Evolutionary conservation across 2,888 invertebrate genomes (phyloP).

Genomic region (Macrophya alboannulata): DNA sequence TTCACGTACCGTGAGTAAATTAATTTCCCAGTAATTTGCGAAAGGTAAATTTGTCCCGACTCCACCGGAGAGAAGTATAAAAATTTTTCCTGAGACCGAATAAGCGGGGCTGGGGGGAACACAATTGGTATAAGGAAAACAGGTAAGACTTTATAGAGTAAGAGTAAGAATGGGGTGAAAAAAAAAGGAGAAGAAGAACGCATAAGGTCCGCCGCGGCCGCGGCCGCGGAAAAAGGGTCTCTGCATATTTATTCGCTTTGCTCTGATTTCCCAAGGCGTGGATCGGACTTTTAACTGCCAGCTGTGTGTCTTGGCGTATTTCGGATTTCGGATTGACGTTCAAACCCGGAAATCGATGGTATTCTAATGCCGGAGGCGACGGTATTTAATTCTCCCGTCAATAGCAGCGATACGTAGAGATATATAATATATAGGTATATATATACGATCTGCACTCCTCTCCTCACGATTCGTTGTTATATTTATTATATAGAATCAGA

Average conservation of each 20-base stretch:
- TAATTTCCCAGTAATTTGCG: conserved; percentile 26
- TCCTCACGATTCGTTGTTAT: background rate
- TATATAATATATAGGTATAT: background rate
- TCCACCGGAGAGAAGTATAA: background rate
- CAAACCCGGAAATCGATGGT: background rate
- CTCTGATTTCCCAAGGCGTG: conserved; percentile 31
- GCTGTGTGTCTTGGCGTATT: conserved; percentile 8
- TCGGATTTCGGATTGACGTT: conserved; percentile 13
- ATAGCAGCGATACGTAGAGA: background rate
- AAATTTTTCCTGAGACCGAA: background rate
- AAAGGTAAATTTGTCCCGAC: conserved; percentile 20
- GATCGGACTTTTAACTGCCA: conserved; percentile 38
- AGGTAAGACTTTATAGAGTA: background rate
- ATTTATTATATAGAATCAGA: conserved; percentile 1
- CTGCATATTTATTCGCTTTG: conserved; percentile 29
- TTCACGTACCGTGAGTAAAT: conserved; percentile 12
- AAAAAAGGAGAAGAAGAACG: background rate
- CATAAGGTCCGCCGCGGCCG: conserved; percentile 27
- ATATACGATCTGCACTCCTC: too few relatives aligned
- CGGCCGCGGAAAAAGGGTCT: background rate
- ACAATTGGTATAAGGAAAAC: background rate
- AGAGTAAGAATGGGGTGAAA: background rate
- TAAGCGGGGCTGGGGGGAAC: background rate
- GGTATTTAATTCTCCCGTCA: conserved; percentile 39
- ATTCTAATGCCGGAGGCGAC: conserved; percentile 18